Percentiles rank a stretch among this genome's conserved stretches.
These are phyloP conservation scores for Agonopterix alstromeriana DNA, from an alignment of 2,888 invertebrate species.

Conservation along the genomic window DNA sequence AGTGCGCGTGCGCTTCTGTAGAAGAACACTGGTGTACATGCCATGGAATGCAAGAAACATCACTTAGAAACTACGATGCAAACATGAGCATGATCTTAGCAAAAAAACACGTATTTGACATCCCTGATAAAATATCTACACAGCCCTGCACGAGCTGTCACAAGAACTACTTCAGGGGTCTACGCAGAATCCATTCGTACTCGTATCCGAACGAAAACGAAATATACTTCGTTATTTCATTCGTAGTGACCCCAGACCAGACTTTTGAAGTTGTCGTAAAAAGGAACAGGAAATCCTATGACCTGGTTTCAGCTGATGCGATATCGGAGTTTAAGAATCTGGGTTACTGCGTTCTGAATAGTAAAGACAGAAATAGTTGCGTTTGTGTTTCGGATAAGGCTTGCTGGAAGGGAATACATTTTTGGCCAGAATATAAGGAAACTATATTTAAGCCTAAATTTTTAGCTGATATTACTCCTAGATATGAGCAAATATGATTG, in stretches of 20 bases:
- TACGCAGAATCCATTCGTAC: background rate
- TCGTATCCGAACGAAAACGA: background rate
- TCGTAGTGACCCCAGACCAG: background rate
- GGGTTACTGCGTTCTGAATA: background rate
- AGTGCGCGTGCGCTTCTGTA: background rate
- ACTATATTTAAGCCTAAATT: no score
- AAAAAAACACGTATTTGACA: background rate
- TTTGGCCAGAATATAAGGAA: no score
- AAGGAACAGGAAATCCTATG: background rate
- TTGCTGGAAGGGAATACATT: no score
- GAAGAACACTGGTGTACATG: background rate
- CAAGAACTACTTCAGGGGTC: background rate
- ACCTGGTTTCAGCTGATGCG: background rate
- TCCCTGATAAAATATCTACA: background rate
- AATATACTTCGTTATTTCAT: background rate
- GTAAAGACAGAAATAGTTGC: no score
- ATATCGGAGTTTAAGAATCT: background rate
- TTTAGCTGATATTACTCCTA: no score
- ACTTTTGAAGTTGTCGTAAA: background rate
- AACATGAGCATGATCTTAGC: background rate
- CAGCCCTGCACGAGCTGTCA: background rate
- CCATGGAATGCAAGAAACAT: background rate
- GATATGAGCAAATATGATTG: no score
- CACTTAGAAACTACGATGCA: background rate
- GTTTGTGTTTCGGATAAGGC: no score